Conservation (phyloP, 1,140 invertebrate genomes). For the Trichogramma pretiosum region DNA sequence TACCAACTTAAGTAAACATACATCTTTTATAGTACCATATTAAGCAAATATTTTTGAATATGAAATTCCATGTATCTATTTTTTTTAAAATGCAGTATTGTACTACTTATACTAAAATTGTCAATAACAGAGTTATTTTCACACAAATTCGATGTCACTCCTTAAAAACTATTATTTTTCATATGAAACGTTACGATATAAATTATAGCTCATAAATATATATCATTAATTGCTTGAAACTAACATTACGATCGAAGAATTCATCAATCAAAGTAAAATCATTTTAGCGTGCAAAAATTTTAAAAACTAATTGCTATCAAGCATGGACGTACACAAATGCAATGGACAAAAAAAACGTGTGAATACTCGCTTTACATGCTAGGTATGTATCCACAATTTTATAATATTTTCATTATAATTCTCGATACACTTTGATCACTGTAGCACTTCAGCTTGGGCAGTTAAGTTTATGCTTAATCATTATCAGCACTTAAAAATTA, state of each 20-base stretch:
- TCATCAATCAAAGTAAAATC: not conserved
- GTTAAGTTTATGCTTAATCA: no score
- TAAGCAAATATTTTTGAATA: not conserved
- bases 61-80: no score
- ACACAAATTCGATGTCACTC: not conserved
- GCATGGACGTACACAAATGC: not conserved
- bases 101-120: no score
- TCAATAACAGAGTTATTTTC: constrained; percentile 4
- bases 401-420: no score
- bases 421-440: constrained; percentile 19
- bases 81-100: not conserved
- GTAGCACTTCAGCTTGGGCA: no score
- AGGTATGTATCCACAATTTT: no score
- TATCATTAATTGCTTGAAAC: no score
- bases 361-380: no score
- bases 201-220: no score
- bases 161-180: not conserved
- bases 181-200: not conserved
- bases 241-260: no score
- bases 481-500: no score
- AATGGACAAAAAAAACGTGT: constrained; percentile 1
- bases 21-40: not conserved
- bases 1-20: not conserved
- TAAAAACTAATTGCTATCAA: constrained; percentile 1
- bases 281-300: not conserved